Evolutionary conservation across 1,140 invertebrate species (phyloP).

Genomic region (Ericerus pela): DNA sequence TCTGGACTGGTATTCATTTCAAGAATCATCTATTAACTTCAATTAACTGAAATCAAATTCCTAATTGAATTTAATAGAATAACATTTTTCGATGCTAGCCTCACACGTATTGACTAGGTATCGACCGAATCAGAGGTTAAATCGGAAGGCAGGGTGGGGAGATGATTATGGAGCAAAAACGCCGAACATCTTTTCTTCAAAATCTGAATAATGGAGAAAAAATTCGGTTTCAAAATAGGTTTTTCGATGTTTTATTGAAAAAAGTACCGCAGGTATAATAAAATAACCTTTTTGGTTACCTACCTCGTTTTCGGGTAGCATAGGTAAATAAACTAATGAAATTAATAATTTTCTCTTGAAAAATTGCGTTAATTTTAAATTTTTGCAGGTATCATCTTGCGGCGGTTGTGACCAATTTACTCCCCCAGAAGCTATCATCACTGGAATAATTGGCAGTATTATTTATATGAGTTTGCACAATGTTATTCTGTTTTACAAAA

Average conservation of each 20-base stretch:
- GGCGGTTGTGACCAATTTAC: neutral
- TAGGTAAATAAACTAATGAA: too few species aligned
- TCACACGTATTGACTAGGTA: neutral
- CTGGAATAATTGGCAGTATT: neutral
- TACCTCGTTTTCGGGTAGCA: too few species aligned
- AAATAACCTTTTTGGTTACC: too few species aligned
- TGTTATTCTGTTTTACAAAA: neutral
- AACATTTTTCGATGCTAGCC: neutral
- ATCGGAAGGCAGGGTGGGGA: too few species aligned
- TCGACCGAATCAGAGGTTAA: neutral
- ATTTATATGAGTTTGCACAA: neutral
- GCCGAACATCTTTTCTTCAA: neutral
- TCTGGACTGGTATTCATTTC: neutral
- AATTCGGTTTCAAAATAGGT: too few species aligned
- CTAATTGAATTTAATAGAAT: neutral
- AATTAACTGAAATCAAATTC: neutral
- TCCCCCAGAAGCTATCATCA: neutral
- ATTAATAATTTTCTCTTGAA: too few species aligned
- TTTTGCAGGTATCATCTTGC: neutral
- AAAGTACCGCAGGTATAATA: too few species aligned
- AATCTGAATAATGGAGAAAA: too few species aligned
- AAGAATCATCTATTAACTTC: neutral
- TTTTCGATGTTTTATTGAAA: too few species aligned
- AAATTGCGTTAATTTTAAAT: neutral
- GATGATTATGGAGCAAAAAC: neutral